phyloP scores from a whole-genome alignment of 2,797 vertebrate genomes.

The Melanotaenia pygmaea region DNA sequence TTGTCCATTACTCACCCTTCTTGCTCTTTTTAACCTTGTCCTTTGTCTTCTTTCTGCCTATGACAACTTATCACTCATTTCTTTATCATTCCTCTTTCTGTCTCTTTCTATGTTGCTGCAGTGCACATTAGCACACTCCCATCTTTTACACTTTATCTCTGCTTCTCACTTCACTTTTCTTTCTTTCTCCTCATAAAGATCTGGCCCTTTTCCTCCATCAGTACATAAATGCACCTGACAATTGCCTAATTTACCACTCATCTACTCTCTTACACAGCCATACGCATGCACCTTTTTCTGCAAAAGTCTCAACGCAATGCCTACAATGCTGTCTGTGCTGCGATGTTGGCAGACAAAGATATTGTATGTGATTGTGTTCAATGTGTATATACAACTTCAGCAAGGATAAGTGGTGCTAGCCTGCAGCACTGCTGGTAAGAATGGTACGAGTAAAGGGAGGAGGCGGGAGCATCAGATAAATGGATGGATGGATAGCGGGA shows the following conservation, averaged over 20 bases:
- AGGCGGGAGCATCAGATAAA: conserved; percentile 4
- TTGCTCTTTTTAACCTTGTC: background rate
- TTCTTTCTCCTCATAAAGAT: conserved; percentile 14
- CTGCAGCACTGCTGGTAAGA: conserved; percentile 36
- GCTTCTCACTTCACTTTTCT: conserved; percentile 10
- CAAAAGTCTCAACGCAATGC: conserved; percentile 15
- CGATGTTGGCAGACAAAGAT: background rate
- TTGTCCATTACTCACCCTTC: conserved; percentile 15
- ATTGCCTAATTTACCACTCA: background rate
- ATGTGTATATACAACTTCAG: conserved; percentile 37
- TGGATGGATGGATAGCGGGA: conserved; percentile 22
- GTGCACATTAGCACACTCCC: conserved; percentile 27
- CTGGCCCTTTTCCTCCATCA: conserved; percentile 18
- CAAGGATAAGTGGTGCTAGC: conserved; percentile 48
- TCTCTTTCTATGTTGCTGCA: conserved; percentile 25
- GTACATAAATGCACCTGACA: background rate
- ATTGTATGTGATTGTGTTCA: conserved; percentile 8
- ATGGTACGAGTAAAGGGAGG: conserved; percentile 2
- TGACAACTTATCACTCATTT: conserved; percentile 31
- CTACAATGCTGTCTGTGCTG: no score
- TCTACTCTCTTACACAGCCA: background rate
- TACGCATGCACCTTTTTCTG: background rate
- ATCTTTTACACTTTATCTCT: conserved; percentile 7
- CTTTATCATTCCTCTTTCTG: conserved; percentile 2
- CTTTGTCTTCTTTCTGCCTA: conserved; percentile 9